These are phyloP conservation scores for Acrocephalus arundinaceus DNA, from an alignment of 2,113 vertebrate species.

Conservation along the genomic window DNA sequence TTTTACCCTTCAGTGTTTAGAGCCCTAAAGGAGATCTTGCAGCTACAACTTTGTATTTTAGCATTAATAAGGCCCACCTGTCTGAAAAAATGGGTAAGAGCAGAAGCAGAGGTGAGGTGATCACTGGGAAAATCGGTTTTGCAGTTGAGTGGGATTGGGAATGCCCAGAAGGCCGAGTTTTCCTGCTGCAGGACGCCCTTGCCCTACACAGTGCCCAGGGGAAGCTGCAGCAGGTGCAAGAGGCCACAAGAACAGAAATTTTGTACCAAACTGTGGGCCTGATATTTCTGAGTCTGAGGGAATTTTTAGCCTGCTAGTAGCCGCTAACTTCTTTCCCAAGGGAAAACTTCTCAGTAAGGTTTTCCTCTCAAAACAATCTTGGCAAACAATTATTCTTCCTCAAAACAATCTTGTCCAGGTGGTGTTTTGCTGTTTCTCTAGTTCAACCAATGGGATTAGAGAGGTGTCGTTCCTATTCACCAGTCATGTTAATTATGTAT, in stretches of 20 bases:
- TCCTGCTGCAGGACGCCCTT: not conserved
- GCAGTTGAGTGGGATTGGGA: not conserved
- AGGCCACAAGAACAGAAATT: not conserved
- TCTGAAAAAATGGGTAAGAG: not conserved
- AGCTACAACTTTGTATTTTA: not conserved
- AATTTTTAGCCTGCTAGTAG: no score
- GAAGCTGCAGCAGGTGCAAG: not conserved
- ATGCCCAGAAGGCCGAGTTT: accelerated
- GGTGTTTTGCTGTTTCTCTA: no score
- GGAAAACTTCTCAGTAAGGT: no score
- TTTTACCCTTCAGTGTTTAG: not conserved
- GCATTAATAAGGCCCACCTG: not conserved
- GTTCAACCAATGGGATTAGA: no score
- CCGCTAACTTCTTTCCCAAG: no score
- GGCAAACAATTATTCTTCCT: no score
- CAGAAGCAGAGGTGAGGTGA: not conserved
- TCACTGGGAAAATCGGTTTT: not conserved
- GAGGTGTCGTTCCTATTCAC: no score
- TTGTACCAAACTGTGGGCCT: not conserved
- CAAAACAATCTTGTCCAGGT: no score
- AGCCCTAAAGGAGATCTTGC: not conserved
- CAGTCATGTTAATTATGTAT: no score
- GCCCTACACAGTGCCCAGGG: not conserved
- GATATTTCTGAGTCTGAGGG: no score
- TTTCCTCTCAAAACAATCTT: no score